Percentiles rank a stretch among this genome's conserved stretches.
Conservation (phyloP, 2,888 invertebrate genomes). For the Machimus rusticus region DNA sequence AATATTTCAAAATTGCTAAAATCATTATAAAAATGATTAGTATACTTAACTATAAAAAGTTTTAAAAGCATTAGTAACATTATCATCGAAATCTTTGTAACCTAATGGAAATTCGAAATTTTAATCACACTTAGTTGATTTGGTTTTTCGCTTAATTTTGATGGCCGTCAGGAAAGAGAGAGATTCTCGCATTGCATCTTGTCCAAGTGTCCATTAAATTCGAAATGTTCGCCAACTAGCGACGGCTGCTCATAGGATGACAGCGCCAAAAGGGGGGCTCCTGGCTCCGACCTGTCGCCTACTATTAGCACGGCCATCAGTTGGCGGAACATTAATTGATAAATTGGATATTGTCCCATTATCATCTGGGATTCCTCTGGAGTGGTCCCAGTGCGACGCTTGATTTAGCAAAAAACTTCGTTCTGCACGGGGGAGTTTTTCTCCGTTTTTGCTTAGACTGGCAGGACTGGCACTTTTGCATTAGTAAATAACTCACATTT, state of each 20-base stretch:
- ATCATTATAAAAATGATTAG: neutral
- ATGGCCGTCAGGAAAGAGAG: neutral
- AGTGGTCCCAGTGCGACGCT: neutral
- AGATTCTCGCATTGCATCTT: neutral
- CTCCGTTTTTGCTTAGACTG: neutral
- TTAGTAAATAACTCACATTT: neutral
- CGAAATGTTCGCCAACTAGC: neutral
- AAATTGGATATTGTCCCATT: neutral
- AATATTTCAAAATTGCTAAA: neutral
- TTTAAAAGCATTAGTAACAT: neutral
- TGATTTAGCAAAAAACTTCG: neutral
- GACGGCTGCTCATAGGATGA: neutral
- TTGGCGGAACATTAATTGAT: neutral
- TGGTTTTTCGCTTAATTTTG: neutral
- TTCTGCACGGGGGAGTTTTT: neutral
- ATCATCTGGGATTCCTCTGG: neutral
- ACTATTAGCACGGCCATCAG: neutral
- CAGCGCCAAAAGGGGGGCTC: neutral
- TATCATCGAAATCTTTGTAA: neutral
- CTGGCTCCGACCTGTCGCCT: neutral
- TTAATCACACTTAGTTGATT: neutral
- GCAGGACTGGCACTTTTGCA: neutral
- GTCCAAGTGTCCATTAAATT: neutral
- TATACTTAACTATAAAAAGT: neutral
- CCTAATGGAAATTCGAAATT: neutral